Evolutionary conservation across 1,140 invertebrate genomes (phyloP).

Genomic region (Drosophila erecta): DNA sequence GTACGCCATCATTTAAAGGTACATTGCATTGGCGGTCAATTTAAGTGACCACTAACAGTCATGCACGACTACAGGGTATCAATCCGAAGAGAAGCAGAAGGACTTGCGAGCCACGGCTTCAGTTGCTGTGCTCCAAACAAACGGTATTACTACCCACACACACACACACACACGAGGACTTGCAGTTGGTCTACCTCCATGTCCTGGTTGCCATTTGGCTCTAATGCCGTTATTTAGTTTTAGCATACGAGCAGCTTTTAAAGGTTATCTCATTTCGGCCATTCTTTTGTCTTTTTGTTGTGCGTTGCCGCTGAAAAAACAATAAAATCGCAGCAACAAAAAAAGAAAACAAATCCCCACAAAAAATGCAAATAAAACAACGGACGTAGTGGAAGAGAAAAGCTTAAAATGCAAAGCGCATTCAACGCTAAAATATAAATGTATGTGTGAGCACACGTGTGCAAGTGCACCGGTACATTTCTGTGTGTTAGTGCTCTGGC

Average conservation of each 20-base stretch:
- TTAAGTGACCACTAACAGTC: no score
- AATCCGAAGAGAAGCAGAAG: neutral
- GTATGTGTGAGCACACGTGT: constrained; percentile 20
- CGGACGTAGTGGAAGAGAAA: constrained; percentile 30
- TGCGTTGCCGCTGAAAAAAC: constrained; percentile 21
- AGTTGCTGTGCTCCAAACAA: constrained; percentile 58
- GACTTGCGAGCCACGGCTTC: constrained; percentile 10
- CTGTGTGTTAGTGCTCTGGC: constrained; percentile 20
- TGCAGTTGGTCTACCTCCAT: constrained; percentile 28
- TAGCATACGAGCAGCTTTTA: constrained; percentile 78
- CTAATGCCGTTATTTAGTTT: constrained; percentile 77
- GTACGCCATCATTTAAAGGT: no score
- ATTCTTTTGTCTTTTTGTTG: constrained; percentile 50
- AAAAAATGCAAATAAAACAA: constrained; percentile 23
- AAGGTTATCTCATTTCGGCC: constrained; percentile 70
- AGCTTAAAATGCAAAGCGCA: constrained; percentile 66
- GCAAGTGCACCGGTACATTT: neutral
- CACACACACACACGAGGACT: constrained; percentile 21
- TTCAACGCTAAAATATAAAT: constrained; percentile 26
- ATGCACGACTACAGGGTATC: neutral
- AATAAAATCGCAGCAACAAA: constrained; percentile 28
- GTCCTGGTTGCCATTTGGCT: constrained; percentile 50
- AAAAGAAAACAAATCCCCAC: constrained; percentile 11
- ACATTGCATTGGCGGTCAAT: no score
- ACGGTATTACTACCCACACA: constrained; percentile 45